Percentiles rank a stretch among this genome's conserved stretches.
phyloP scores from a whole-genome alignment of 2,797 vertebrate genomes.

The Mus caroli region DNA sequence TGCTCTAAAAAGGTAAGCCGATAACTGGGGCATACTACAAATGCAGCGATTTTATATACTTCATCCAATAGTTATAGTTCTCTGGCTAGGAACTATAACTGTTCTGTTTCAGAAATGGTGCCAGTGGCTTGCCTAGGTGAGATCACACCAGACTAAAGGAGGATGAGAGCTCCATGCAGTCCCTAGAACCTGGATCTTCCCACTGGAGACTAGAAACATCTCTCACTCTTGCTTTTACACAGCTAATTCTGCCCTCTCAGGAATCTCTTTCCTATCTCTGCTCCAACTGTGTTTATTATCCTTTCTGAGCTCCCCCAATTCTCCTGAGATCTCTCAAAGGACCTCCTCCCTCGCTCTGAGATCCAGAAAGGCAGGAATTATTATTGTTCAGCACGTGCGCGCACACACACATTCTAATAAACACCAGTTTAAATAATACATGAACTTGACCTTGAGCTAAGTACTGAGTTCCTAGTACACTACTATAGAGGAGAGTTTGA shows the following conservation, averaged over 20 bases:
- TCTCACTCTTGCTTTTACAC: not conserved
- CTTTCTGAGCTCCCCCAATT: not conserved
- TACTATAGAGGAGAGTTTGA: not conserved
- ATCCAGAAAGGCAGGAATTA: not conserved
- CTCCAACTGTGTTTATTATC: not conserved
- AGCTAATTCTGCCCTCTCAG: not conserved
- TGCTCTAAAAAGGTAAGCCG: not conserved
- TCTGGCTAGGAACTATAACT: not conserved
- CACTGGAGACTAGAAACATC: not conserved
- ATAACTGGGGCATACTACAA: not conserved
- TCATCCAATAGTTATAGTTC: not conserved
- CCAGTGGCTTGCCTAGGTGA: not conserved
- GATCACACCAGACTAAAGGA: not conserved
- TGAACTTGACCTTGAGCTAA: not conserved
- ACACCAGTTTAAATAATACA: not conserved
- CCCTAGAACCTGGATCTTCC: not conserved
- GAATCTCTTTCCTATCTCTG: not conserved
- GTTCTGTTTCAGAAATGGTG: not conserved
- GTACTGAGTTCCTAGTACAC: not conserved
- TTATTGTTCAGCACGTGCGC: not conserved
- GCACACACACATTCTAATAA: not conserved
- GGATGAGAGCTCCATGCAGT: not conserved
- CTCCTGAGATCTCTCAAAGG: not conserved
- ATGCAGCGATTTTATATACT: not conserved
- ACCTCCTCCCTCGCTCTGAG: not conserved